These are phyloP conservation scores for Pteruthius melanotis DNA, from an alignment of 2,113 vertebrate genomes.

Conservation along the genomic window DNA sequence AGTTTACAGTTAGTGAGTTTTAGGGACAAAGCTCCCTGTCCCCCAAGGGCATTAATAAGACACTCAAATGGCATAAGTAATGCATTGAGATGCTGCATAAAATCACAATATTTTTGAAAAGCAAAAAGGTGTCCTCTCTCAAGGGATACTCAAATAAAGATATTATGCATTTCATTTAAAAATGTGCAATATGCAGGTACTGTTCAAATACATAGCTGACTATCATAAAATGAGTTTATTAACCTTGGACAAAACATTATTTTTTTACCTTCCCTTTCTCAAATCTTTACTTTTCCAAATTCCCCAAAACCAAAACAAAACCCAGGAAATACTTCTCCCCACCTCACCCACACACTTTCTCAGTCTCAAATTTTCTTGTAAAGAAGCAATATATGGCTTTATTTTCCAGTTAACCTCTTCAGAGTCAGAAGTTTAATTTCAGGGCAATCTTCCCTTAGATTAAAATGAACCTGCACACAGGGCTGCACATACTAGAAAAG, in stretches of 20 bases:
- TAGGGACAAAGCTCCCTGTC: background rate
- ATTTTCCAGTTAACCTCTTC: background rate
- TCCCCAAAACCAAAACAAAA: background rate
- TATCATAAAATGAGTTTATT: background rate
- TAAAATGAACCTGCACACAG: background rate
- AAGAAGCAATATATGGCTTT: constrained; percentile 8
- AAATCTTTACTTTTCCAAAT: background rate
- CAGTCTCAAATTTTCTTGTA: background rate
- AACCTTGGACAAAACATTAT: background rate
- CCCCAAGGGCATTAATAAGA: background rate
- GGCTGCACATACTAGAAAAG: background rate
- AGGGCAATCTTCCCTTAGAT: background rate
- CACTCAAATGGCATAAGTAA: background rate
- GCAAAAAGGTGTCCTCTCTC: background rate
- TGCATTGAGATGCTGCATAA: background rate
- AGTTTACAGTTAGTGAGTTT: background rate
- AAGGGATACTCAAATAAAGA: background rate
- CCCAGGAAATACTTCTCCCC: background rate
- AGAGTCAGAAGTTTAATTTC: background rate
- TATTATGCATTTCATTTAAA: background rate
- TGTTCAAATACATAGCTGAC: background rate
- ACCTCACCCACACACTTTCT: background rate
- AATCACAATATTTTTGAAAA: constrained; percentile 41
- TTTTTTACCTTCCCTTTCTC: background rate
- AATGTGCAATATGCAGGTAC: background rate